Base-by-base conservation (phyloP, 2,888 invertebrate genomes). In the Monoplex corrugatus region DNA sequence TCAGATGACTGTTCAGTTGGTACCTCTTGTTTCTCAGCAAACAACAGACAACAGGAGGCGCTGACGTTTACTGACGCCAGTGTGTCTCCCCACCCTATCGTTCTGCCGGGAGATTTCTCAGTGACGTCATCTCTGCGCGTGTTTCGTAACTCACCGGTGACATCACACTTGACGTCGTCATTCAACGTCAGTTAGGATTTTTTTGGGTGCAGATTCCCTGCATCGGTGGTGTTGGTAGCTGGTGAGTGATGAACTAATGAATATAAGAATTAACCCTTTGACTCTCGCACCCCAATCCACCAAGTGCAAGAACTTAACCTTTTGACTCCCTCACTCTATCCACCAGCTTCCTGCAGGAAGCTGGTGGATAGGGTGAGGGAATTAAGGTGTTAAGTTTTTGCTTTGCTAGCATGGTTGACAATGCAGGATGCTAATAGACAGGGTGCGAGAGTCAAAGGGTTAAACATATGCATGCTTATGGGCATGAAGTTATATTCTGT, bases 141-240 rank as follows among this genome's bases (percentile, higher is more conserved):
- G 0, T 19, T 57, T 63, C 80, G 43, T 28, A 82, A 82, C 45
- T 88, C 88, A 83, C 88, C 0, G 88, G 88, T 45, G 50, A 35
- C 50, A 23, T 88, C 32, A 50, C 13, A 6, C 63, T 83, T 83
- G 88, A 88, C 88, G 43, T 88, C 68, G 83, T 43, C 19, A 35
- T 88, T 63, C n/a, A 63, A 63, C 72, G 88, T 32, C 23, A 82
- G 32, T 57, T 88, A n/a, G 83, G 82, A 1, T 10, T 57, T 13
- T 82, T 88, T 44, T 50, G 50, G 40, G 16, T 88, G 0, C 45
- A 44, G n/a, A 28, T 88, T 35, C 88, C 88, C 3, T 88, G 88
- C 32, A 43, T 43, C 10, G 40, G 43, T 3, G 78, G 78, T 0
- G n/a, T 80, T 10, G 78, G 78, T 28, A 80, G 78, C 43, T 80